Conservation (phyloP, 2,113 vertebrate genomes). For the Arenaria interpres region DNA sequence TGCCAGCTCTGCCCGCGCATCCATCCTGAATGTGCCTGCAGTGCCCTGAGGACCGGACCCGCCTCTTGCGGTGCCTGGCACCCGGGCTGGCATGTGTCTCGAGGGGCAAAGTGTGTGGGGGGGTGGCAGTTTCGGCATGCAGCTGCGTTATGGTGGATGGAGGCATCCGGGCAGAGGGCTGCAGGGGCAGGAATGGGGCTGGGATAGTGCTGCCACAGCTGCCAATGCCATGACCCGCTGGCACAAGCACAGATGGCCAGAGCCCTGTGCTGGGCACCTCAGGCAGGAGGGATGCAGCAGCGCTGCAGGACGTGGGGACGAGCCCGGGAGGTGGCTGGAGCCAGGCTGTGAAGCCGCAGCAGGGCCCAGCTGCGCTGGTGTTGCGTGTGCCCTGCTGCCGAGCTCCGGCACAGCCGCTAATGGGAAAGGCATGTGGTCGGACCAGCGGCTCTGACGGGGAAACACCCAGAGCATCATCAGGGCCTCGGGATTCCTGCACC, state of each 20-base stretch:
- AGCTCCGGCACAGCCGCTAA: background rate
- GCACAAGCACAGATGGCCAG: fast-evolving
- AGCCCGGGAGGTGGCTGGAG: background rate
- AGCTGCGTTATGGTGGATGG: fast-evolving
- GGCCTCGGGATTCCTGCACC: background rate
- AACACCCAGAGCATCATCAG: conserved; percentile 44
- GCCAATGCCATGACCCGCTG: fast-evolving
- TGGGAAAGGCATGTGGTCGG: conserved; percentile 50
- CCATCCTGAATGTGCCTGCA: conserved; percentile 65
- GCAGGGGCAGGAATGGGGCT: background rate
- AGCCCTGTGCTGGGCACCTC: fast-evolving
- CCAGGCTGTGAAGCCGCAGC: background rate
- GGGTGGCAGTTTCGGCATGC: background rate
- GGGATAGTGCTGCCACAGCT: fast-evolving
- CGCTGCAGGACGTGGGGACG: fast-evolving
- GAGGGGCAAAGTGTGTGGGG: background rate
- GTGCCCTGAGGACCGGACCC: conserved; percentile 73
- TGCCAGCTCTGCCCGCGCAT: conserved; percentile 70
- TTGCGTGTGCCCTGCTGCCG: background rate
- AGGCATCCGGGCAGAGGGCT: background rate
- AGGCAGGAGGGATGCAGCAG: background rate
- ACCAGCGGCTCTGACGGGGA: conserved; percentile 25
- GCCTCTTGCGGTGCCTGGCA: conserved; percentile 71
- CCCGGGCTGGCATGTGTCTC: conserved; percentile 44
- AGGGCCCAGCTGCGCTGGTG: background rate